Evolutionary conservation across 2,888 invertebrate genomes (phyloP).

Genomic region (Cerceris rybyensis): DNA sequence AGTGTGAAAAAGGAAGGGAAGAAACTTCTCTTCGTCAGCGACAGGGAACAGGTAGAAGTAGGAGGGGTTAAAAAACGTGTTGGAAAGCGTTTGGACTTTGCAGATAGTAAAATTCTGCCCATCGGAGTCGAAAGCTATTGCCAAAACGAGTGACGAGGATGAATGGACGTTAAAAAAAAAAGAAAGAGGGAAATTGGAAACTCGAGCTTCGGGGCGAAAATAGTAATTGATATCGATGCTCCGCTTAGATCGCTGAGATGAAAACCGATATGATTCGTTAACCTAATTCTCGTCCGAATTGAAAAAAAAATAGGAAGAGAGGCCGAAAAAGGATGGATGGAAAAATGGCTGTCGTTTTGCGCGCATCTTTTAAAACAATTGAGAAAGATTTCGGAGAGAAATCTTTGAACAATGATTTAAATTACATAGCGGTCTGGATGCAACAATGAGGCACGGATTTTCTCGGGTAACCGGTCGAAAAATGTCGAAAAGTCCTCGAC

Average conservation of each 20-base stretch:
- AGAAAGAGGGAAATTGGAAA: neutral
- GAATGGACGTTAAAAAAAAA: slow-evolving; percentile 5
- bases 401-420: slow-evolving; percentile 47
- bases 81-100: too few relatives aligned
- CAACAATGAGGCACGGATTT: slow-evolving; percentile 41
- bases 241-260: slow-evolving; percentile 11
- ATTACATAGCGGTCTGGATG: slow-evolving; percentile 47
- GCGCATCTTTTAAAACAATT: neutral
- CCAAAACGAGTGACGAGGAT: slow-evolving; percentile 11
- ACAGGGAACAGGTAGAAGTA: slow-evolving; percentile 22
- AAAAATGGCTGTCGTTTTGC: neutral
- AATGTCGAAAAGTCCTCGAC: slow-evolving; percentile 66
- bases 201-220: neutral
- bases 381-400: neutral
- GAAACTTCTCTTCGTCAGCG: slow-evolving; percentile 48
- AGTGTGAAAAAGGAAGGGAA: slow-evolving; percentile 16
- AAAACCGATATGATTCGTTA: slow-evolving; percentile 4
- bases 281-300: neutral
- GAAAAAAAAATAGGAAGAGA: neutral
- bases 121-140: slow-evolving; percentile 3
- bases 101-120: too few relatives aligned
- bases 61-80: slow-evolving; percentile 2
- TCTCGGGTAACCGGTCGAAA: slow-evolving; percentile 67
- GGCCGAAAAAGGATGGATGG: neutral
- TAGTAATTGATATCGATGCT: slow-evolving; percentile 41